These are phyloP conservation scores for Mayetiola destructor DNA, from an alignment of 2,888 invertebrate species.

Conservation along the genomic window DNA sequence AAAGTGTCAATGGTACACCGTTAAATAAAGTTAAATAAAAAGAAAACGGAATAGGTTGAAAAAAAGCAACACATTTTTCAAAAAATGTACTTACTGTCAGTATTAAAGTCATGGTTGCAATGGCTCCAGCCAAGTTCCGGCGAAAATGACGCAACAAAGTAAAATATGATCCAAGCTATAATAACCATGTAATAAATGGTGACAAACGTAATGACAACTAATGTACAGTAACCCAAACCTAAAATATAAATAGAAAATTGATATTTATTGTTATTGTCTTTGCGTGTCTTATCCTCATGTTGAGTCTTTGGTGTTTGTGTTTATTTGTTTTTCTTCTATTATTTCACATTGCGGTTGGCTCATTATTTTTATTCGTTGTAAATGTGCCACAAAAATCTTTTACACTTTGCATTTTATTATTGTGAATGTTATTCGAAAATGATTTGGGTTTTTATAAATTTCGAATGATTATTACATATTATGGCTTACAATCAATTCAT, in stretches of 20 bases:
- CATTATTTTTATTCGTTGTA: background rate
- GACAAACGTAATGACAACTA: conserved; percentile 55
- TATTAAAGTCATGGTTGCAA: conserved; percentile 48
- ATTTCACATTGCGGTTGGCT: background rate
- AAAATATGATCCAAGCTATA: conserved; percentile 62
- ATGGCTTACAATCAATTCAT: too few relatives aligned
- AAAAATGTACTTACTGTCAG: conserved; percentile 38
- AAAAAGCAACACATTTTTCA: background rate
- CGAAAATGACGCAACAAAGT: conserved; percentile 53
- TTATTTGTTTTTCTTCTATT: background rate
- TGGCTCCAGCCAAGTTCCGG: conserved; percentile 51
- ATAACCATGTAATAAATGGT: conserved; percentile 69
- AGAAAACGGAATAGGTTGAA: background rate
- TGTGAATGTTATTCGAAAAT: too few relatives aligned
- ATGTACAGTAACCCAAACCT: conserved; percentile 50
- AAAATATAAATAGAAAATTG: conserved; percentile 30
- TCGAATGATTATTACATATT: too few relatives aligned
- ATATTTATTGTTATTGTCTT: conserved; percentile 16
- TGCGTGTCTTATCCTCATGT: conserved; percentile 13
- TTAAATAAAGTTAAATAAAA: too few relatives aligned
- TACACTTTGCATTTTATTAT: too few relatives aligned
- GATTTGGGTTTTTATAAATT: too few relatives aligned
- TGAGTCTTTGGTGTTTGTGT: background rate
- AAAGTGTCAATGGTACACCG: background rate
- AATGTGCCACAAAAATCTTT: too few relatives aligned